Conservation (phyloP, 2,888 invertebrate genomes). For the Cabera pusaria region DNA sequence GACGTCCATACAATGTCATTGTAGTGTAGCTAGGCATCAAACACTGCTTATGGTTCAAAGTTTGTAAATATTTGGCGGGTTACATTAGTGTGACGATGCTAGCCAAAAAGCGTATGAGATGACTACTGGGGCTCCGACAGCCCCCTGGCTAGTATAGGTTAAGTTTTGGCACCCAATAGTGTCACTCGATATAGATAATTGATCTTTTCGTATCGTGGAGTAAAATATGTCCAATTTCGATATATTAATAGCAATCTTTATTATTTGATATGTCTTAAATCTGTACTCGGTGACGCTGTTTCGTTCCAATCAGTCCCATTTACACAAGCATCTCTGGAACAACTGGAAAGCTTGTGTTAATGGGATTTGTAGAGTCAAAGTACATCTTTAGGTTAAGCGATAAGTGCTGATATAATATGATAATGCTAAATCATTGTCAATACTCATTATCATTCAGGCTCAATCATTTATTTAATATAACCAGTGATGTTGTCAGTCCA, state of each 20-base stretch:
- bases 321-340: conserved; percentile 14
- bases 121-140: conserved; percentile 34
- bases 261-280: background rate
- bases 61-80: conserved; percentile 34
- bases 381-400: conserved; percentile 64
- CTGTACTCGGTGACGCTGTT: conserved; percentile 10
- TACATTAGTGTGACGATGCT: conserved; percentile 32
- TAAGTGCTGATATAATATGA: conserved; percentile 65
- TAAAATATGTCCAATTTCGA: background rate
- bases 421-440: conserved; percentile 71
- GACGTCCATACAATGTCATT: conserved; percentile 11
- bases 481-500: conserved; percentile 37
- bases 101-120: conserved; percentile 36
- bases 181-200: conserved; percentile 5
- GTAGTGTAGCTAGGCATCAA: conserved; percentile 15
- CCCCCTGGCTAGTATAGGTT: conserved; percentile 32
- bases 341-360: conserved; percentile 24
- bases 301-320: conserved; percentile 2
- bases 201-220: background rate
- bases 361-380: conserved; percentile 42
- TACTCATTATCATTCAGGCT: conserved; percentile 72
- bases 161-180: conserved; percentile 13
- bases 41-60: conserved; percentile 18
- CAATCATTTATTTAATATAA: conserved; percentile 52
- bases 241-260: no score